Percentiles rank a stretch among this genome's conserved stretches.
Evolutionary conservation across 2,797 vertebrate species (phyloP).

Genomic region (Bovichtus variegatus): DNA sequence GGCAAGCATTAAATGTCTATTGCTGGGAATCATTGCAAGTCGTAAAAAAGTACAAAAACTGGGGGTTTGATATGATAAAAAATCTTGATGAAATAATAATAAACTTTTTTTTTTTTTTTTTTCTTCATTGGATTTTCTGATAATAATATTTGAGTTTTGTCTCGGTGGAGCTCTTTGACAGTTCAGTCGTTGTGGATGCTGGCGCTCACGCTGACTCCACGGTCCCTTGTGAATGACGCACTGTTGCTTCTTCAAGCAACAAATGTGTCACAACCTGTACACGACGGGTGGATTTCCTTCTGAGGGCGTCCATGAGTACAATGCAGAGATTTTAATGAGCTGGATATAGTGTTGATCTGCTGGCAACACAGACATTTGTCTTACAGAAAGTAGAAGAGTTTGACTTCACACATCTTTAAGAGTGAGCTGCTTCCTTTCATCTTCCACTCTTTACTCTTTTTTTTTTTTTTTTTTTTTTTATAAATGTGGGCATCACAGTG

Average conservation of each 20-base stretch:
- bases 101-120: no score
- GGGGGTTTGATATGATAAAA: neutral
- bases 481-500: conserved; percentile 17
- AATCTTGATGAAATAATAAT: neutral
- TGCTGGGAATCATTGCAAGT: conserved; percentile 2
- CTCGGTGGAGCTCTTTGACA: neutral
- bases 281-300: conserved; percentile 33
- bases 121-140: conserved; percentile 1
- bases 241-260: conserved; percentile 10
- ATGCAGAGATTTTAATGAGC: conserved; percentile 24
- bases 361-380: conserved; percentile 22
- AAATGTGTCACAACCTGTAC: conserved; percentile 17
- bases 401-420: conserved; percentile 16
- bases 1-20: conserved; percentile 5
- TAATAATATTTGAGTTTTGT: neutral
- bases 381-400: conserved; percentile 1
- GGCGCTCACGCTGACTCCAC: neutral
- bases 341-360: conserved; percentile 25
- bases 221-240: conserved; percentile 1
- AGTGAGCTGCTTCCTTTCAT: conserved; percentile 18
- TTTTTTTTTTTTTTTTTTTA: no score
- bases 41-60: conserved; percentile 4
- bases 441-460: neutral
- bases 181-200: neutral
- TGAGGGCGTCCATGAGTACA: conserved; percentile 24